Evolutionary conservation across 2,113 vertebrate species (phyloP), one percentile per base, ranked within the genome.

Genomic region (Fregetta grallaria): DNA sequence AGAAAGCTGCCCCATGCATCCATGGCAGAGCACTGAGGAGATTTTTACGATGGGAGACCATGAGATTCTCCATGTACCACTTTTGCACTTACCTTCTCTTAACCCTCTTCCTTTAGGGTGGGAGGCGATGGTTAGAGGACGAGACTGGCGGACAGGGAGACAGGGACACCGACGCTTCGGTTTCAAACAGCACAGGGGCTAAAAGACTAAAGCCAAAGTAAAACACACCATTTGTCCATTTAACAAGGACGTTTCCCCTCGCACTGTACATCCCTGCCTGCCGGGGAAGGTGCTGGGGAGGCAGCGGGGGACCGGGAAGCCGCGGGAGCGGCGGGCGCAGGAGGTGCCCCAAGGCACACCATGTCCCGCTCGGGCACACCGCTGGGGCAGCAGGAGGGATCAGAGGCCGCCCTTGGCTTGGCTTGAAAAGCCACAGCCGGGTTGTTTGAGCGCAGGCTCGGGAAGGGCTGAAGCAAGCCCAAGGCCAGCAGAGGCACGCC

Each of bases 91-190:
- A n/a, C 17, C 23, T 73, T 21, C 59, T 34, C 66, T 29, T 3
- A 56, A 40, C 14, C 13, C 36, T 56, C 47, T 20, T 32, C 32
- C 75, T 65, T 42, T 9, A 23, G 19, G 2, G 15, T 5, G 8
- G 30, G 53, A 72, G 34, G 12, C 9, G 49, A 5, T 20, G 21
- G 25, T 23, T 44, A 52, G 27, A 38, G 19, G 25, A 52, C 0
- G 0, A 44, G 62, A 27, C 40, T 8, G 34, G 32, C 0, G 0
- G 26, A 44, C 10, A 29, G 19, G 27, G 20, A 70, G 25, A 66
- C 38, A 22, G 1, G 1, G 25, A 6, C 86, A 38, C 47, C 1
- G 0, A 29, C 3, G 3, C 70, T 38, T 19, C 3, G 16, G 70
- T 21, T 40, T 73, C 71, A 32, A 76, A 52, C 36, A 88, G 22